phyloP scores from a whole-genome alignment of 2,888 invertebrate genomes.

The Thalpophila matura region DNA sequence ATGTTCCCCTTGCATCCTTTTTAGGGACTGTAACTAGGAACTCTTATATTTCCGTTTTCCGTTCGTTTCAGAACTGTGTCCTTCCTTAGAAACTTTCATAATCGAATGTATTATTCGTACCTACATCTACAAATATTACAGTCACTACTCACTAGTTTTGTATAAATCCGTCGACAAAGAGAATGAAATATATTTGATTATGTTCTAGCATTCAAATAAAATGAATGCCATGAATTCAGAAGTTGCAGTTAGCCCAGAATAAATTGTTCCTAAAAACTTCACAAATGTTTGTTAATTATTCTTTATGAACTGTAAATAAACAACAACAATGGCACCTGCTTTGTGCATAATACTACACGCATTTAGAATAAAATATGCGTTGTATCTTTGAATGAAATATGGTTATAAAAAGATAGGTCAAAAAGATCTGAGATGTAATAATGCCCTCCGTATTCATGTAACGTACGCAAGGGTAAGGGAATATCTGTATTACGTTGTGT shows the following conservation, averaged over 20 bases:
- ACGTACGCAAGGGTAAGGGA: slow-evolving; percentile 22
- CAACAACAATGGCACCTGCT: neutral
- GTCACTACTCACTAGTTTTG: too few species aligned
- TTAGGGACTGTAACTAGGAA: neutral
- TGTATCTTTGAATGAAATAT: slow-evolving; percentile 15
- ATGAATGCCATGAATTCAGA: too few species aligned
- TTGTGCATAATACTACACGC: neutral
- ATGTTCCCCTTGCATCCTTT: neutral
- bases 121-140: too few species aligned
- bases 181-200: too few species aligned
- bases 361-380: neutral
- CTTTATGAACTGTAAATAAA: neutral
- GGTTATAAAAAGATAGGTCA: slow-evolving; percentile 30
- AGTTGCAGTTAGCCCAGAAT: neutral
- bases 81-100: too few species aligned
- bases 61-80: neutral
- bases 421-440: slow-evolving; percentile 40
- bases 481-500: slow-evolving; percentile 36
- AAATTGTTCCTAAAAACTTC: neutral
- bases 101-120: too few species aligned
- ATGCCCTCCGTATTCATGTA: slow-evolving; percentile 46
- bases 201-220: too few species aligned
- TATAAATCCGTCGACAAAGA: too few species aligned
- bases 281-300: too few species aligned
- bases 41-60: neutral